Evolutionary conservation across 1,140 invertebrate species (phyloP).

Genomic region (Zaprionus tsacasi): DNA sequence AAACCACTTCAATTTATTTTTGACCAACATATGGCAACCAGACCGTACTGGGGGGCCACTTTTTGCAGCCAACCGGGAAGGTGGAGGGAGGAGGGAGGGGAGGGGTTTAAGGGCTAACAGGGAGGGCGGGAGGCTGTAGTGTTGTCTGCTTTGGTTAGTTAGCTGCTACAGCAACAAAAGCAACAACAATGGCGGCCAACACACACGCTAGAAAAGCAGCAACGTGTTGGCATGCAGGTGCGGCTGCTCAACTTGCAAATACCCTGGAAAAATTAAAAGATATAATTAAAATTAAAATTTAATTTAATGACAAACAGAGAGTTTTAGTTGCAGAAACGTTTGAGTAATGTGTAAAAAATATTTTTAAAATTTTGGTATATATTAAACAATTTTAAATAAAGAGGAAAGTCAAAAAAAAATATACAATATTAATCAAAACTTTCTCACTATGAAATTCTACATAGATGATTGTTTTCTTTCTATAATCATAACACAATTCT

Average conservation of each 20-base stretch:
- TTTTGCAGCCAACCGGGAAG: constrained; percentile 23
- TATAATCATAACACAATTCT: no score
- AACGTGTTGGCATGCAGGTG: constrained; percentile 3
- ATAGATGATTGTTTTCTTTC: no score
- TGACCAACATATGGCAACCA: constrained; percentile 73
- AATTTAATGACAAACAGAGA: no score
- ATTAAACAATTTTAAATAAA: background rate
- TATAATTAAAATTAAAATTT: no score
- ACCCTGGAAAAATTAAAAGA: background rate
- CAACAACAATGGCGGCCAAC: constrained; percentile 1
- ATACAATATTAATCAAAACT: no score
- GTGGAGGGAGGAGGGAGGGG: background rate
- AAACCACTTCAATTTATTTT: constrained; percentile 80
- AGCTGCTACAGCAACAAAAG: constrained; percentile 30
- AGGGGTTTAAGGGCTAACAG: background rate
- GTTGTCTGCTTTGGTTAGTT: constrained; percentile 47
- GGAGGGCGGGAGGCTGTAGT: constrained; percentile 6
- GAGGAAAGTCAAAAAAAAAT: no score
- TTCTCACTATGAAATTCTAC: no score
- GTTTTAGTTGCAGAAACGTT: no score
- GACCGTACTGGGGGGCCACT: constrained; percentile 26
- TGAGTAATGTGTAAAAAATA: background rate
- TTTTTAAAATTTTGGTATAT: background rate
- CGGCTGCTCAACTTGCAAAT: background rate
- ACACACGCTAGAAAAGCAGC: constrained; percentile 19